Evolutionary conservation across 2,888 invertebrate genomes (phyloP).

Genomic region (Temnothorax ravouxi): DNA sequence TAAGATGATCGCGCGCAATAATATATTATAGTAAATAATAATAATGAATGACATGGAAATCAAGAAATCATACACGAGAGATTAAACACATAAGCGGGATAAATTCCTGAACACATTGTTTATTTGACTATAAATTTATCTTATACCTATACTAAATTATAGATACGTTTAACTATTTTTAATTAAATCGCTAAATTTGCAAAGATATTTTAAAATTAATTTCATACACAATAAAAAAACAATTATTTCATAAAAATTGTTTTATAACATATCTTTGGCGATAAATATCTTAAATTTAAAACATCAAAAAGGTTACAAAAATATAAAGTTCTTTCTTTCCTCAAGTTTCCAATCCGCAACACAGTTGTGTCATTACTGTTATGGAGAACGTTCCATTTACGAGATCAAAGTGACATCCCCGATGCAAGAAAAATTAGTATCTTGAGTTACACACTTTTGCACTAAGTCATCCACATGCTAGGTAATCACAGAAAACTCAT

Average conservation of each 20-base stretch:
- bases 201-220: conserved; percentile 5
- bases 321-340: not conserved
- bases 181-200: not conserved
- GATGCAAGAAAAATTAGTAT: conserved; percentile 3
- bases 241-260: not conserved
- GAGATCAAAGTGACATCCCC: not conserved
- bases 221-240: not conserved
- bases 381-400: not conserved
- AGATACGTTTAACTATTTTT: too few relatives aligned
- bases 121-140: conserved; percentile 11
- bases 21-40: not conserved
- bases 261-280: not conserved
- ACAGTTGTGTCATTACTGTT: not conserved
- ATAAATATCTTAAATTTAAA: not conserved
- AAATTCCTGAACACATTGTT: not conserved
- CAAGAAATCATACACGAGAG: not conserved
- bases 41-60: not conserved
- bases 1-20: not conserved
- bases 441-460: conserved; percentile 32
- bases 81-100: not conserved
- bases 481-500: conserved; percentile 31
- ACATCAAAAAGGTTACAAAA: not conserved
- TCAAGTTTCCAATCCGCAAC: not conserved
- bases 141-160: not conserved
- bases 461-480: conserved; percentile 20